Evolutionary conservation across 2,888 invertebrate genomes (phyloP).

Genomic region (Spilosoma lubricipeda): DNA sequence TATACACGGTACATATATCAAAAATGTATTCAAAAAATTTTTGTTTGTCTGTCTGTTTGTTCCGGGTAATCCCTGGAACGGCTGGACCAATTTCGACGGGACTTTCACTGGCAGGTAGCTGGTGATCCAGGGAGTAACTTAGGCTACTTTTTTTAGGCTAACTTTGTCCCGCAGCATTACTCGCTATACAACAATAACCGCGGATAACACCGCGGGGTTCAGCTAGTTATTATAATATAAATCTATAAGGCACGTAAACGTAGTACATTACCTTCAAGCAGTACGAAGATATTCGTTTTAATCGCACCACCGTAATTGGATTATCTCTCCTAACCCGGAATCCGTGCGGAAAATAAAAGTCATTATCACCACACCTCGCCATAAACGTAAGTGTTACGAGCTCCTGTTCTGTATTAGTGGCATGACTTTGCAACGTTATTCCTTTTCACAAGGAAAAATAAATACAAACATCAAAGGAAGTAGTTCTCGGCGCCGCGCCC

Average conservation of each 20-base stretch:
- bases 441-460: slow-evolving; percentile 19
- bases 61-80: too few species aligned
- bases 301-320: slow-evolving; percentile 3
- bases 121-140: too few species aligned
- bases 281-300: background rate
- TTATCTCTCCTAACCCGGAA: slow-evolving; percentile 1
- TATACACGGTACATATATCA: too few species aligned
- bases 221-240: background rate
- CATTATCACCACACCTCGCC: slow-evolving; percentile 3
- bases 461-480: slow-evolving; percentile 45
- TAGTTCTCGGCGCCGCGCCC: slow-evolving; percentile 24
- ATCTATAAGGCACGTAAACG: background rate
- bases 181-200: too few species aligned
- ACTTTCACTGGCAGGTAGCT: too few species aligned
- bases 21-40: too few species aligned
- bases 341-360: background rate
- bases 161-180: too few species aligned
- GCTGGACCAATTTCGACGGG: too few species aligned
- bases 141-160: too few species aligned
- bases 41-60: too few species aligned
- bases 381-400: slow-evolving; percentile 6
- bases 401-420: slow-evolving; percentile 19
- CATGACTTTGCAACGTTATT: slow-evolving; percentile 22
- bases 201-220: too few species aligned
- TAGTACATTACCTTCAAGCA: background rate